Percentiles rank a stretch among this genome's conserved stretches.
Conservation (phyloP, 2,797 vertebrate genomes). For the Chrysocyon brachyurus region DNA sequence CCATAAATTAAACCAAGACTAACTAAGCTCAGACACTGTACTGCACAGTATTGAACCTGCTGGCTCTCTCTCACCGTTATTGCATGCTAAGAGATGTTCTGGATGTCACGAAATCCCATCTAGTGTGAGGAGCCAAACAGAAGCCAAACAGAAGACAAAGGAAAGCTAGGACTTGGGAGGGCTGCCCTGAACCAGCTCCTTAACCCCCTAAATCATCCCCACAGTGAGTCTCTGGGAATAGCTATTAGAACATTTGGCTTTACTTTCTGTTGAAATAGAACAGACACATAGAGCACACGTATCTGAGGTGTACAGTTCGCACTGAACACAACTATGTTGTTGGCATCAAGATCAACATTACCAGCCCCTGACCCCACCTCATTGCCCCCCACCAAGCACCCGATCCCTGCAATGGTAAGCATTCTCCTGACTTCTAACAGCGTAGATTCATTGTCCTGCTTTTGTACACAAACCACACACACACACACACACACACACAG, state of each 20-base stretch:
- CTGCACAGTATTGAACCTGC: fast-evolving
- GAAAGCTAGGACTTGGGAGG: background rate
- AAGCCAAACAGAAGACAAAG: background rate
- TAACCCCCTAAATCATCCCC: background rate
- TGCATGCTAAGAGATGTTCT: background rate
- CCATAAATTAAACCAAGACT: too few relatives aligned
- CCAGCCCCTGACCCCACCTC: background rate
- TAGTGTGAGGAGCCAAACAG: background rate
- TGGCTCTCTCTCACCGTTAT: too few relatives aligned
- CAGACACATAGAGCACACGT: background rate
- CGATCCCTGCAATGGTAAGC: background rate
- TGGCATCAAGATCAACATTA: fast-evolving
- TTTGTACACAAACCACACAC: fast-evolving
- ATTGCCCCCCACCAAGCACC: background rate
- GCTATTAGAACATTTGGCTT: background rate
- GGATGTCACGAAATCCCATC: background rate
- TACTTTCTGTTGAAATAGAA: background rate
- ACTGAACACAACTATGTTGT: fast-evolving
- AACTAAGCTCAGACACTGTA: fast-evolving
- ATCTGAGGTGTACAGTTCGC: too few relatives aligned
- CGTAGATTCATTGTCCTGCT: background rate
- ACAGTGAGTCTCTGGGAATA: background rate
- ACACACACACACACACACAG: background rate
- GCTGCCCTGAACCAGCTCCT: background rate
- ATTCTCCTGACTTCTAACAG: background rate